Evolutionary conservation across 2,888 invertebrate species (phyloP).

Genomic region (Digitonthophagus gazella): DNA sequence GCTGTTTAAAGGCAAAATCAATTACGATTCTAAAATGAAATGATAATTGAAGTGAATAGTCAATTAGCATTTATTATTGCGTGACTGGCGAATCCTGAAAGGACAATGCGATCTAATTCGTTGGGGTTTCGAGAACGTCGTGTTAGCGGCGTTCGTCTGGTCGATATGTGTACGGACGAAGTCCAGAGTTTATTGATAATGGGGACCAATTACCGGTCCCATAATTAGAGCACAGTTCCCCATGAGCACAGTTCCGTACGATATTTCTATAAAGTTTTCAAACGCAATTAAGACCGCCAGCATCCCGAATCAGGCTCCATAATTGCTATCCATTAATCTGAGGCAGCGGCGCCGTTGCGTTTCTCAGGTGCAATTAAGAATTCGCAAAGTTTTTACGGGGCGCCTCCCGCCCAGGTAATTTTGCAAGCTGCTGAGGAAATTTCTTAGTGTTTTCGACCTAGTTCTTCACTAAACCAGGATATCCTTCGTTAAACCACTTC

Average conservation of each 20-base stretch:
- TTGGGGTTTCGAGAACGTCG: background rate
- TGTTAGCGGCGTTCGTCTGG: background rate
- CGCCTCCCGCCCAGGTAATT: background rate
- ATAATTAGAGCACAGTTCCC: conserved; percentile 15
- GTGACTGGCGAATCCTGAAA: background rate
- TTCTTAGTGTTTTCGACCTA: background rate
- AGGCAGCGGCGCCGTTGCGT: background rate
- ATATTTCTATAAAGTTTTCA: conserved; percentile 18
- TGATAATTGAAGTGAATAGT: background rate
- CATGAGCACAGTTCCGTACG: conserved; percentile 4
- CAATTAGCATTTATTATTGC: background rate
- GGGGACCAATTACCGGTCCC: conserved; percentile 12
- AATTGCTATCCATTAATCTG: conserved; percentile 14
- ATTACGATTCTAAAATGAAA: background rate
- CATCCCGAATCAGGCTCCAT: conserved; percentile 11
- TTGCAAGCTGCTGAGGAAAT: background rate
- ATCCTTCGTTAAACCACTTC: background rate
- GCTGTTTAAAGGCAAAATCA: background rate
- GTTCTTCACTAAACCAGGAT: background rate
- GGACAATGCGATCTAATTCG: conserved; percentile 6
- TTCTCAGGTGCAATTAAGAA: conserved; percentile 14
- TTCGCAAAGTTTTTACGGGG: conserved; percentile 7
- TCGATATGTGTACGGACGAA: conserved; percentile 9
- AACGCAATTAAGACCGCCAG: conserved; percentile 12
- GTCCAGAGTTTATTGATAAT: conserved; percentile 14